Conservation (phyloP, 2,888 invertebrate genomes). For the Nasonia oneida region DNA sequence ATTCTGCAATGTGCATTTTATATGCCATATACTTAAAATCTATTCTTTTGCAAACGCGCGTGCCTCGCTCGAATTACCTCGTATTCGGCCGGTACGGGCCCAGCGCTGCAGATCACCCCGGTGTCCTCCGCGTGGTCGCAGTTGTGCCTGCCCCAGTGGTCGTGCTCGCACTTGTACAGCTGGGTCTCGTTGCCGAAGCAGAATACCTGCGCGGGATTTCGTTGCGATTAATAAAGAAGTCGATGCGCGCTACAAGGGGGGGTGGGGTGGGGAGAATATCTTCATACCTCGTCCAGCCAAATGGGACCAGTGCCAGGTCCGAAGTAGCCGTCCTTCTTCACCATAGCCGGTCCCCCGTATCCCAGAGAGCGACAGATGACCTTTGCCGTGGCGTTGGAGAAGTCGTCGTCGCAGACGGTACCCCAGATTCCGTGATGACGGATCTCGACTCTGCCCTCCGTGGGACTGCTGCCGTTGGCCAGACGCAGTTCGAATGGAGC, state of each 20-base stretch:
- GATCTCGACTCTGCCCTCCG: conserved; percentile 87
- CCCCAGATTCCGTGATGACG: conserved; percentile 87
- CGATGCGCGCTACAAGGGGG: too few relatives aligned
- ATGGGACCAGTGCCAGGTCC: conserved; percentile 84
- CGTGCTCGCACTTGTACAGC: conserved; percentile 84
- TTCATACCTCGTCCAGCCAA: conserved; percentile 85
- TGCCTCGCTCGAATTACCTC: conserved; percentile 72
- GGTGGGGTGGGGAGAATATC: not conserved
- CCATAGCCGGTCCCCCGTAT: conserved; percentile 80
- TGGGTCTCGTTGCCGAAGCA: conserved; percentile 85
- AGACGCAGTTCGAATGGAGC: conserved; percentile 82
- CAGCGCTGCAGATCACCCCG: conserved; percentile 80
- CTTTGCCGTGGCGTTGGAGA: conserved; percentile 84
- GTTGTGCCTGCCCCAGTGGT: conserved; percentile 86
- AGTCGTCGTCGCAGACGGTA: conserved; percentile 89
- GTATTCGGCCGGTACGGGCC: conserved; percentile 66
- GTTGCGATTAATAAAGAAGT: not conserved
- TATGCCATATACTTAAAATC: not conserved
- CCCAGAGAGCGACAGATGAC: conserved; percentile 83
- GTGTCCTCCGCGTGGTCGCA: conserved; percentile 88
- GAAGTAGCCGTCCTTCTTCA: conserved; percentile 81
- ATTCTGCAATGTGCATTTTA: not conserved
- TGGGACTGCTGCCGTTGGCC: conserved; percentile 81
- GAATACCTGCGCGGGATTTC: conserved; percentile 75
- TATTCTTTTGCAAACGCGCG: conserved; percentile 41